Evolutionary conservation across 2,113 vertebrate genomes (phyloP).

Genomic region (Pelusios castaneus): DNA sequence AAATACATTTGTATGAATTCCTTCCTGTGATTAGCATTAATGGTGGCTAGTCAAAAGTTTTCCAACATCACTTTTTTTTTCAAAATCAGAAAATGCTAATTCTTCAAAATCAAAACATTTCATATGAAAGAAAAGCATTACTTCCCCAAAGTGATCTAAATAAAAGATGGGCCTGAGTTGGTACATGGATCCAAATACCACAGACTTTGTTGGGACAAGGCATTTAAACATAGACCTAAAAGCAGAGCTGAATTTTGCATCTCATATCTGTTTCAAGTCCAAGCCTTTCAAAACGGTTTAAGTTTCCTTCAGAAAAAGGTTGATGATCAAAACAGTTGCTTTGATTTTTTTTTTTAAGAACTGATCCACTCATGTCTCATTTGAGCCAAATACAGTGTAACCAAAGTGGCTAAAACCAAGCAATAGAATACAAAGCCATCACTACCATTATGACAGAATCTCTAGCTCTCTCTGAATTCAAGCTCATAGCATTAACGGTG

Average conservation of each 20-base stretch:
- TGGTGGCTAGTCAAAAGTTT: background rate
- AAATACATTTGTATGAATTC: background rate
- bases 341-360: background rate
- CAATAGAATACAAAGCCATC: background rate
- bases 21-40: background rate
- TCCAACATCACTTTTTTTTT: background rate
- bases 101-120: background rate
- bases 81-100: background rate
- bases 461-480: background rate
- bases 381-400: conserved; percentile 25
- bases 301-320: background rate
- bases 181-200: background rate
- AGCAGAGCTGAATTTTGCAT: background rate
- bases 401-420: background rate
- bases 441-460: background rate
- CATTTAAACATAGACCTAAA: background rate
- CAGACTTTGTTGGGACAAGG: background rate
- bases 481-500: background rate
- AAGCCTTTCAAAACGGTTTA: background rate
- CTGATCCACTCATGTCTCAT: background rate
- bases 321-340: background rate
- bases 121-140: background rate
- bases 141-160: background rate
- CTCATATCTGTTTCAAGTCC: background rate
- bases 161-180: background rate